These are phyloP conservation scores for Subacronicta megacephala DNA, from an alignment of 2,888 invertebrate genomes.

Conservation along the genomic window DNA sequence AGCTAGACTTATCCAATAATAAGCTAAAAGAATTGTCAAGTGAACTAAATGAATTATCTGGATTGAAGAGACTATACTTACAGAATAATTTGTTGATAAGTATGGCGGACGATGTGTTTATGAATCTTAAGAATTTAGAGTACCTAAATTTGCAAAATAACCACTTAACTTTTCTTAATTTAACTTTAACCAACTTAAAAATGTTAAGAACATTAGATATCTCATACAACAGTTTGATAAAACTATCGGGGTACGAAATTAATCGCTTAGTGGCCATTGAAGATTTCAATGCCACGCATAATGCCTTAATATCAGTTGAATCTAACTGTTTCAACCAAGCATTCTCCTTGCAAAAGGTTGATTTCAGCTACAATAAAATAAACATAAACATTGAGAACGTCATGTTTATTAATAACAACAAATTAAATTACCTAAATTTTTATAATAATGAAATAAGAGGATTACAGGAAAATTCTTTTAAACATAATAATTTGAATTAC, in stretches of 20 bases:
- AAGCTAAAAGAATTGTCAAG: conserved; percentile 58
- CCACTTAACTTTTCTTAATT: conserved; percentile 66
- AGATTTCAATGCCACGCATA: conserved; percentile 73
- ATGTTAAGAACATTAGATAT: conserved; percentile 68
- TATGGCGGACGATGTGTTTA: conserved; percentile 69
- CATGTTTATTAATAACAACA: conserved; percentile 72
- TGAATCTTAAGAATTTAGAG: conserved; percentile 61
- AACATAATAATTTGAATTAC: conserved; percentile 61
- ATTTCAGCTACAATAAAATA: conserved; percentile 76
- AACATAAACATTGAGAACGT: conserved; percentile 65
- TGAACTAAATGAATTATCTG: conserved; percentile 62
- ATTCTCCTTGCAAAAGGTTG: conserved; percentile 64
- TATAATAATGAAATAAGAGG: conserved; percentile 69
- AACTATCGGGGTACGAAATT: conserved; percentile 70
- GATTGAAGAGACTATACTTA: conserved; percentile 68
- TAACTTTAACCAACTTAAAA: conserved; percentile 70
- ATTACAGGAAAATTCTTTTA: conserved; percentile 72
- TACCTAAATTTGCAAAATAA: conserved; percentile 70
- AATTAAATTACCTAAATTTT: conserved; percentile 70
- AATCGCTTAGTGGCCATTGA: conserved; percentile 69
- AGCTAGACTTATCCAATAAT: conserved; percentile 75
- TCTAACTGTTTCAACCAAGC: conserved; percentile 74
- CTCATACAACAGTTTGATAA: conserved; percentile 68
- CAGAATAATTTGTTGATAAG: conserved; percentile 67
- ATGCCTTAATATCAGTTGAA: conserved; percentile 70